phyloP scores from a whole-genome alignment of 2,888 invertebrate species.

The Idaea dimidiata region DNA sequence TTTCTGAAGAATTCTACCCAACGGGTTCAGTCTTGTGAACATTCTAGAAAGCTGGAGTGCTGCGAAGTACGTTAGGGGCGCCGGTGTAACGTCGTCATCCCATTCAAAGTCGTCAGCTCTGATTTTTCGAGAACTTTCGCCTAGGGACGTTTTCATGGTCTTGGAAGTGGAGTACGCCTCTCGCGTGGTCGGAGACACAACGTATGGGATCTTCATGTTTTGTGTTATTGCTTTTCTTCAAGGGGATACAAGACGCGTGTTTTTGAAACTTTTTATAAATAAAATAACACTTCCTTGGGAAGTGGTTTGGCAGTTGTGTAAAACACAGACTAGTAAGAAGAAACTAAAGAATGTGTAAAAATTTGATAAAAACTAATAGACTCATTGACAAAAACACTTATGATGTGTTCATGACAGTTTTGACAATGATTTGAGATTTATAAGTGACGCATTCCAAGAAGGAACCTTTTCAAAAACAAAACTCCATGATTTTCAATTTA shows the following conservation, averaged over 20 bases:
- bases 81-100: conserved; percentile 65
- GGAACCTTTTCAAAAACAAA: too few relatives aligned
- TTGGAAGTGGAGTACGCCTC: conserved; percentile 53
- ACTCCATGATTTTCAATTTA: too few relatives aligned
- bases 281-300: too few relatives aligned
- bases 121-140: conserved; percentile 55
- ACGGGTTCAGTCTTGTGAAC: conserved; percentile 76
- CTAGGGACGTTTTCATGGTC: conserved; percentile 46
- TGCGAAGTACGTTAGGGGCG: conserved; percentile 61
- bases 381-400: too few relatives aligned
- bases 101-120: conserved; percentile 70
- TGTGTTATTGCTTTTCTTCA: conserved; percentile 7
- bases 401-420: too few relatives aligned
- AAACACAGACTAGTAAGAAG: too few relatives aligned
- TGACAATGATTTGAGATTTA: neutral
- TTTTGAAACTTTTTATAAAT: neutral
- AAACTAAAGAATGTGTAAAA: too few relatives aligned
- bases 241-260: neutral
- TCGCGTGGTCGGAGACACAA: conserved; percentile 55
- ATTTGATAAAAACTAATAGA: too few relatives aligned
- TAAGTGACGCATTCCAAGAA: too few relatives aligned
- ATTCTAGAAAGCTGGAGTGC: conserved; percentile 53
- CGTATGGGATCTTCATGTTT: conserved; percentile 70
- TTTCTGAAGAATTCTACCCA: conserved; percentile 76
- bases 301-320: too few relatives aligned